Percentiles rank a stretch among this genome's conserved stretches.
Evolutionary conservation across 1,140 invertebrate species (phyloP).

Genomic region (Vanessa atalanta): DNA sequence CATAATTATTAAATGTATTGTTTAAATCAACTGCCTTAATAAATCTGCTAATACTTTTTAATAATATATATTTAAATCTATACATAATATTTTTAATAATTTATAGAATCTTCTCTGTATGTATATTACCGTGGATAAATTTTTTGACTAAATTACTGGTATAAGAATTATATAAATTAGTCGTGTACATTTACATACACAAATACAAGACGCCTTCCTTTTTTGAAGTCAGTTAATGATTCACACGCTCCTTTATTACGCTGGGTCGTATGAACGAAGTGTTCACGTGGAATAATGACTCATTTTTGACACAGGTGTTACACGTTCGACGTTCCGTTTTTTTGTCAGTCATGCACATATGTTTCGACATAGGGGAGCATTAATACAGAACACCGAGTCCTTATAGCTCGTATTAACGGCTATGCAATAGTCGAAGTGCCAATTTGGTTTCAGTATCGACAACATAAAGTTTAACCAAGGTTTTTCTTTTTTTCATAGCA

Average conservation of each 20-base stretch:
- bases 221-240: conserved; percentile 20
- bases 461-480: not conserved
- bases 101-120: no score
- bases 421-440: not conserved
- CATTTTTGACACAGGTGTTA: conserved; percentile 47
- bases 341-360: conserved; percentile 28
- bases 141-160: no score
- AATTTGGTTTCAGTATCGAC: not conserved
- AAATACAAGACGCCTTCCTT: no score
- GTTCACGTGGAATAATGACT: conserved; percentile 45
- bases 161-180: no score
- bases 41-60: no score
- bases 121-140: no score
- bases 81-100: no score
- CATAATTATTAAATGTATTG: no score
- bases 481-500: not conserved
- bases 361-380: conserved; percentile 13
- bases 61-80: no score
- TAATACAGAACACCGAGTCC: not conserved
- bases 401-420: conserved; percentile 6
- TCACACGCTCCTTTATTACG: conserved; percentile 33
- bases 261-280: conserved; percentile 34
- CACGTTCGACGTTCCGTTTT: conserved; percentile 28
- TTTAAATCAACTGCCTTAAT: no score
- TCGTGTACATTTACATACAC: no score